Conservation (phyloP, 2,888 invertebrate species). For the Ommatoiulus sabulosus region DNA sequence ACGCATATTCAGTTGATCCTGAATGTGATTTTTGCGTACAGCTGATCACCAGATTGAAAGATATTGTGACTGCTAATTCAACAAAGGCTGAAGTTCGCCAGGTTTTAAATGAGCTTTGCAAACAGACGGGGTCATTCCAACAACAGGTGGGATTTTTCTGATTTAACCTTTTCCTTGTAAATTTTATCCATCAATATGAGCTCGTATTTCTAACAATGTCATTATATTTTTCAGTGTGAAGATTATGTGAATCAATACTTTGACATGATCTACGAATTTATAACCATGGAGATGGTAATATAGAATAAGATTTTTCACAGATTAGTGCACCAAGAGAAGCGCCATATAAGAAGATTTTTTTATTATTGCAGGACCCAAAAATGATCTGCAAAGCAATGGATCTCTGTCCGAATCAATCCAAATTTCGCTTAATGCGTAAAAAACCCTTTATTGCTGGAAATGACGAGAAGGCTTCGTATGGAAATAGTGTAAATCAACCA, state of each 20-base stretch:
- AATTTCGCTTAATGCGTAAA: not conserved
- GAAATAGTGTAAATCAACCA: not conserved
- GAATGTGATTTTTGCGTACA: conserved; percentile 88
- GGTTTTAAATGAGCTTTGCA: conserved; percentile 8
- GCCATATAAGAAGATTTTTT: not conserved
- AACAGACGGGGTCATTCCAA: not conserved
- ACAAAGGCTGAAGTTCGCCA: conserved; percentile 70
- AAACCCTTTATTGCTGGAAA: conserved; percentile 48
- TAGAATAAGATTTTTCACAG: not conserved
- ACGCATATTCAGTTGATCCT: conserved; percentile 62
- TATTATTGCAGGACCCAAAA: conserved; percentile 71
- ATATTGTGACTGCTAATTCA: conserved; percentile 85
- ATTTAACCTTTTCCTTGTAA: not conserved
- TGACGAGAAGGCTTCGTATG: conserved; percentile 46
- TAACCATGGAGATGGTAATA: conserved; percentile 74
- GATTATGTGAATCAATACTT: conserved; percentile 84
- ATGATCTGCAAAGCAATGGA: conserved; percentile 79
- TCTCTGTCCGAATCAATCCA: conserved; percentile 70
- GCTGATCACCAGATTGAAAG: conserved; percentile 81
- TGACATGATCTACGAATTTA: conserved; percentile 77
- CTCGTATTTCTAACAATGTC: not conserved
- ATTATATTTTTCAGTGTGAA: conserved; percentile 72
- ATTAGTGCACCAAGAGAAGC: not conserved
- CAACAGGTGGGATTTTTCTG: not conserved
- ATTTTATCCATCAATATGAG: too few relatives aligned